These are phyloP conservation scores for Neodiprion fabricii DNA, from an alignment of 1,140 invertebrate species.

Conservation along the genomic window DNA sequence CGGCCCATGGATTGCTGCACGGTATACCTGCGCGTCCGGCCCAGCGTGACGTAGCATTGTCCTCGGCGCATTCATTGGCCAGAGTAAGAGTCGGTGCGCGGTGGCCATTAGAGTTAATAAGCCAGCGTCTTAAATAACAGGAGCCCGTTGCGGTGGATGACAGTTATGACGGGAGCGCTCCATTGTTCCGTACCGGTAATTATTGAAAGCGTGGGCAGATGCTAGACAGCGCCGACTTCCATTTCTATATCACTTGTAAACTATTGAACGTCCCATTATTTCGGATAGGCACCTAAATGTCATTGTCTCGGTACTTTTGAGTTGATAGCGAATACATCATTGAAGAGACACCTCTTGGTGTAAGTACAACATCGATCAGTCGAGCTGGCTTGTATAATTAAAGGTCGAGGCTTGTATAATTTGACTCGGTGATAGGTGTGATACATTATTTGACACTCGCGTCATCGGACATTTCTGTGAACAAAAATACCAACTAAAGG, in stretches of 20 bases:
- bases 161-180: constrained; percentile 49
- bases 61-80: not conserved
- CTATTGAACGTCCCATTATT: too few species aligned
- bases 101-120: constrained; percentile 51
- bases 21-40: not conserved
- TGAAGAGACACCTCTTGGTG: too few species aligned
- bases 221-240: not conserved
- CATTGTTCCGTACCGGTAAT: constrained; percentile 51
- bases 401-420: too few species aligned
- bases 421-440: too few species aligned
- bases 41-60: not conserved
- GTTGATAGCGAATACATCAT: too few species aligned
- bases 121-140: constrained; percentile 50
- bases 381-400: too few species aligned
- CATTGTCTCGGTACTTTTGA: too few species aligned
- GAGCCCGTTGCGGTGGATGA: constrained; percentile 38
- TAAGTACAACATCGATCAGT: too few species aligned
- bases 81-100: constrained; percentile 4
- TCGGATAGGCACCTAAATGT: too few species aligned
- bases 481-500: too few species aligned
- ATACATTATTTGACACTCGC: too few species aligned
- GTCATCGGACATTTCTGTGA: too few species aligned
- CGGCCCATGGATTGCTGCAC: not conserved
- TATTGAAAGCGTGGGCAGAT: constrained; percentile 36
- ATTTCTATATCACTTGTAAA: not conserved